Conservation (phyloP, 2,797 vertebrate genomes). For the Hippopotamyrus pictus region DNA sequence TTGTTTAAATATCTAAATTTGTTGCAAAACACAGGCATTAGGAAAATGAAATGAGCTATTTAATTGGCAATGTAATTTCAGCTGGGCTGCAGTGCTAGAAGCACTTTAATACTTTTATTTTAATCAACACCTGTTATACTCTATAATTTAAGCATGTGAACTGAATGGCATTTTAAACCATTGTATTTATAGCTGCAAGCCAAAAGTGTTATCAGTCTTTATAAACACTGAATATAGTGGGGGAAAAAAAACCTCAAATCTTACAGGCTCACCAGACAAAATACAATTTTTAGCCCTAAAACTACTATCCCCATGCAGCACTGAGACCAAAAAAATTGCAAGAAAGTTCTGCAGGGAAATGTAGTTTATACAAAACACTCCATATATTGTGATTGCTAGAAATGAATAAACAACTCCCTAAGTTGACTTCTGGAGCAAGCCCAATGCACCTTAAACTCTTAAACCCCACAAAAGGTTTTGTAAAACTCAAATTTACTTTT, state of each 20-base stretch:
- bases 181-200: slow-evolving; percentile 40
- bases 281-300: slow-evolving; percentile 36
- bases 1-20: not conserved
- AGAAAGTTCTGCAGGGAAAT: slow-evolving; percentile 33
- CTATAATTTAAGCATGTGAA: not conserved
- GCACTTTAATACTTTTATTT: not conserved
- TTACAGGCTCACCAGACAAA: not conserved
- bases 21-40: not conserved
- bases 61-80: not conserved
- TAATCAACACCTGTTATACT: not conserved
- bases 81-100: not conserved
- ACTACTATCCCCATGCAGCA: slow-evolving; percentile 36
- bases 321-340: slow-evolving; percentile 13
- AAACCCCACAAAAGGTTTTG: not conserved
- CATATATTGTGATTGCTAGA: slow-evolving; percentile 16
- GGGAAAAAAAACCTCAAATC: not conserved
- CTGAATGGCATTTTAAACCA: not conserved
- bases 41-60: not conserved
- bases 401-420: slow-evolving; percentile 28
- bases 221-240: not conserved
- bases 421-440: slow-evolving; percentile 20
- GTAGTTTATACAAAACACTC: slow-evolving; percentile 34
- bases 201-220: not conserved
- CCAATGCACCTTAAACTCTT: not conserved
- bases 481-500: not conserved